phyloP scores from a whole-genome alignment of 2,113 vertebrate species.

The Barbus barbus region DNA sequence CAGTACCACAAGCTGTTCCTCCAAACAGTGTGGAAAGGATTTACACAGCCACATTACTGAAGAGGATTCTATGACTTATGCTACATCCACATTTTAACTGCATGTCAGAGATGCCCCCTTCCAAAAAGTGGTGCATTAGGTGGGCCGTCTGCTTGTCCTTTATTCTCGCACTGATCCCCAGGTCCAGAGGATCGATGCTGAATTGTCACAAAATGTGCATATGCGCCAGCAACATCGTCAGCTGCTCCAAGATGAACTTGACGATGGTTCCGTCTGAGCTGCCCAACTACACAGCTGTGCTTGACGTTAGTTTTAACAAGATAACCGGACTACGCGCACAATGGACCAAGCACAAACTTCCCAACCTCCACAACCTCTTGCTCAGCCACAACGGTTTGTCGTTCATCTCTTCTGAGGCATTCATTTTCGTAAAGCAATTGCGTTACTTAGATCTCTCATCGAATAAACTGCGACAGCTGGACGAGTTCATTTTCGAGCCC shows the following conservation, averaged over 20 bases:
- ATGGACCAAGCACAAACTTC: conserved; percentile 81
- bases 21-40: conserved; percentile 55
- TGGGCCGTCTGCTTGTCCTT: conserved; percentile 61
- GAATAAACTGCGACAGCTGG: conserved; percentile 81
- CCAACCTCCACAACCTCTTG: conserved; percentile 85
- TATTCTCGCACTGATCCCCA: conserved; percentile 60
- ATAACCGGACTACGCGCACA: conserved; percentile 80
- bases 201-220: conserved; percentile 86
- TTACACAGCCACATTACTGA: conserved; percentile 43
- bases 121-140: conserved; percentile 54
- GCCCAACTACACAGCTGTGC: conserved; percentile 82
- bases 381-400: conserved; percentile 88
- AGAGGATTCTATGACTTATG: conserved; percentile 10
- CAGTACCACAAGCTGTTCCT: neutral
- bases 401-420: conserved; percentile 92
- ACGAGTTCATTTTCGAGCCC: conserved; percentile 89
- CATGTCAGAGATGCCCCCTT: conserved; percentile 60
- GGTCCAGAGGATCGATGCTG: conserved; percentile 61
- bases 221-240: conserved; percentile 95
- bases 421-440: conserved; percentile 81
- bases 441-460: conserved; percentile 93
- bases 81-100: conserved; percentile 23
- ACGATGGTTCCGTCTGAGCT: conserved; percentile 74
- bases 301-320: conserved; percentile 93
- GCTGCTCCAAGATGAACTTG: conserved; percentile 90